Evolutionary conservation across 2,888 invertebrate species (phyloP).

Genomic region (Drosophila affinis): DNA sequence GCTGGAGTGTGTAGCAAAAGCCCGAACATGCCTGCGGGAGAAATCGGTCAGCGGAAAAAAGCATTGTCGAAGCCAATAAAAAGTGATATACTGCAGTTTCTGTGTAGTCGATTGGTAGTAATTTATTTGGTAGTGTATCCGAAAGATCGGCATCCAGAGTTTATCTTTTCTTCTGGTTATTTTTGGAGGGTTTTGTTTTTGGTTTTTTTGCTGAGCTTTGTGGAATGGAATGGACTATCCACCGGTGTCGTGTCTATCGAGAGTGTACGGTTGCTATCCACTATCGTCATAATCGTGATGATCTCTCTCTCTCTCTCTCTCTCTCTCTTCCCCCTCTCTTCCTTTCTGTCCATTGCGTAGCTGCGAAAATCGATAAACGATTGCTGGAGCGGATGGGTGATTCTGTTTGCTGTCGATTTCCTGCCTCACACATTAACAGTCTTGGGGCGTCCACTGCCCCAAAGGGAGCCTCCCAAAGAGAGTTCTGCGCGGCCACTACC

Average conservation of each 20-base stretch:
- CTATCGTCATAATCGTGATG: conserved; percentile 17
- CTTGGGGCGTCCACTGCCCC: conserved; percentile 17
- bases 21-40: too few relatives aligned
- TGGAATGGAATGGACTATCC: background rate
- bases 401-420: conserved; percentile 25
- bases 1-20: too few relatives aligned
- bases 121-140: too few relatives aligned
- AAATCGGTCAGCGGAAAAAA: too few relatives aligned
- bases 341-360: background rate
- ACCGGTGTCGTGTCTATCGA: background rate
- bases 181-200: background rate
- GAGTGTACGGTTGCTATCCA: conserved; percentile 2
- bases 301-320: background rate
- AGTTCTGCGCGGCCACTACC: conserved; percentile 15
- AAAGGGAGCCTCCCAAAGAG: conserved; percentile 36
- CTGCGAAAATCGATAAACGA: conserved; percentile 31
- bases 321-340: conserved; percentile 1
- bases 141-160: too few relatives aligned
- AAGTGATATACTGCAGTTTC: too few relatives aligned
- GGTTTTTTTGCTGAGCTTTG: background rate
- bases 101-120: too few relatives aligned
- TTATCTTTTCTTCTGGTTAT: background rate
- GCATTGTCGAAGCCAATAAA: too few relatives aligned
- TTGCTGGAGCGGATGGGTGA: conserved; percentile 15
- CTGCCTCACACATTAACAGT: conserved; percentile 43